Percentiles rank a stretch among this genome's conserved stretches.
Conservation (phyloP, 2,888 invertebrate species). For the Stegana nigrithorax region DNA sequence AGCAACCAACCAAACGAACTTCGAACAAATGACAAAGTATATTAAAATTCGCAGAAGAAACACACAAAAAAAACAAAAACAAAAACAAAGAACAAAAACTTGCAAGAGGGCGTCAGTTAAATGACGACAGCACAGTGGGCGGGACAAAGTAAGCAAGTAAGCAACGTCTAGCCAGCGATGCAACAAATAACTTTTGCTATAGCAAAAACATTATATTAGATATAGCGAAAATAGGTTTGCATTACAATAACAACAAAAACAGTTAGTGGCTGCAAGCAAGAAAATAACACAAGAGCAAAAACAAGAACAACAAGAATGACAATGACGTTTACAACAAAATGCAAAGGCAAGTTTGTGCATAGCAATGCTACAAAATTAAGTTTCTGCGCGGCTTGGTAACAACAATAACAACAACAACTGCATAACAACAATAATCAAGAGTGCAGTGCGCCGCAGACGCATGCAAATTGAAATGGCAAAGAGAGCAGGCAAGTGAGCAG, state of each 20-base stretch:
- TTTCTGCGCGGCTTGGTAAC: background rate
- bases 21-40: constrained; percentile 3
- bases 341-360: background rate
- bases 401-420: too few relatives aligned
- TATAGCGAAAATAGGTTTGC: constrained; percentile 12
- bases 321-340: background rate
- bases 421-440: too few relatives aligned
- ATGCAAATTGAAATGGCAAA: constrained; percentile 9
- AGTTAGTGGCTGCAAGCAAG: background rate
- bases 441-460: constrained; percentile 3
- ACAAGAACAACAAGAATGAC: background rate
- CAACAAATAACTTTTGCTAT: constrained; percentile 47
- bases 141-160: too few relatives aligned
- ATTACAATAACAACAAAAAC: background rate
- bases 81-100: background rate
- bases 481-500: too few relatives aligned
- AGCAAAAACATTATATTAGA: constrained; percentile 34
- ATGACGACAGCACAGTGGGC: background rate
- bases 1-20: constrained; percentile 1
- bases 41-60: constrained; percentile 15
- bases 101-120: background rate
- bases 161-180: constrained; percentile 43
- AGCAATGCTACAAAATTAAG: constrained; percentile 7
- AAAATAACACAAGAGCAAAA: background rate
- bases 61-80: background rate